Conservation (phyloP, 2,797 vertebrate species). For the Gouania willdenowi region DNA sequence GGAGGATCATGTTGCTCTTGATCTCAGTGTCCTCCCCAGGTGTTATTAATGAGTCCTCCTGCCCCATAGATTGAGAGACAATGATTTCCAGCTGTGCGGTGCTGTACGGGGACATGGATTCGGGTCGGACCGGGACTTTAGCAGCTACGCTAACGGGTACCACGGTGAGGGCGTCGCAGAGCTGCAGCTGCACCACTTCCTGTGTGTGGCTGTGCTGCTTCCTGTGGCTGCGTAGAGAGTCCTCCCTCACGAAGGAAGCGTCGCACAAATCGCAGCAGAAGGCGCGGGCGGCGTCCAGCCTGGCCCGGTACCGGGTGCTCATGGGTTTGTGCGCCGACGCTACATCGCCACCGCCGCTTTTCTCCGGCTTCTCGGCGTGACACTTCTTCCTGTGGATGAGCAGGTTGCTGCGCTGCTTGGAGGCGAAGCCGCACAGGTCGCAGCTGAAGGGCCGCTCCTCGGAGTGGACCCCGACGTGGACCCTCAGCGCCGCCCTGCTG, state of each 20-base stretch:
- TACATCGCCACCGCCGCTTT: slow-evolving; percentile 34
- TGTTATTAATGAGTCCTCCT: slow-evolving; percentile 63
- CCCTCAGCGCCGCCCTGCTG: slow-evolving; percentile 88
- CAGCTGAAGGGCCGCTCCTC: slow-evolving; percentile 93
- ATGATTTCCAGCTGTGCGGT: slow-evolving; percentile 88
- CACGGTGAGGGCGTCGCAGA: slow-evolving; percentile 14
- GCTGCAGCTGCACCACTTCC: slow-evolving; percentile 66
- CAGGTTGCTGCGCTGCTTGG: slow-evolving; percentile 94
- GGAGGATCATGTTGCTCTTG: slow-evolving; percentile 57
- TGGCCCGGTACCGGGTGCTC: slow-evolving; percentile 84
- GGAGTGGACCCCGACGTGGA: slow-evolving; percentile 90
- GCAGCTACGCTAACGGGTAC: slow-evolving; percentile 14
- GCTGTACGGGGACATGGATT: slow-evolving; percentile 64
- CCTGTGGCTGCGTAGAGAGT: slow-evolving; percentile 92
- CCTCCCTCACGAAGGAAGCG: slow-evolving; percentile 91
- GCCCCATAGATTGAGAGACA: slow-evolving; percentile 79
- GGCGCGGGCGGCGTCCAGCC: slow-evolving; percentile 85
- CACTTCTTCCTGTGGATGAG: slow-evolving; percentile 89
- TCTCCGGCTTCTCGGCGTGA: slow-evolving; percentile 81
- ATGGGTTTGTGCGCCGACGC: slow-evolving; percentile 64
- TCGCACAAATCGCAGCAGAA: slow-evolving; percentile 87
- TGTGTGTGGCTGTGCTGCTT: slow-evolving; percentile 84
- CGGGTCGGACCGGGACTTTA: slow-evolving; percentile 34
- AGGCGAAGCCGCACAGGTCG: slow-evolving; percentile 85
- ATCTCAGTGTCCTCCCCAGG: slow-evolving; percentile 42